Conservation (phyloP, 1,140 invertebrate species). For the Scaptomyza montana region DNA sequence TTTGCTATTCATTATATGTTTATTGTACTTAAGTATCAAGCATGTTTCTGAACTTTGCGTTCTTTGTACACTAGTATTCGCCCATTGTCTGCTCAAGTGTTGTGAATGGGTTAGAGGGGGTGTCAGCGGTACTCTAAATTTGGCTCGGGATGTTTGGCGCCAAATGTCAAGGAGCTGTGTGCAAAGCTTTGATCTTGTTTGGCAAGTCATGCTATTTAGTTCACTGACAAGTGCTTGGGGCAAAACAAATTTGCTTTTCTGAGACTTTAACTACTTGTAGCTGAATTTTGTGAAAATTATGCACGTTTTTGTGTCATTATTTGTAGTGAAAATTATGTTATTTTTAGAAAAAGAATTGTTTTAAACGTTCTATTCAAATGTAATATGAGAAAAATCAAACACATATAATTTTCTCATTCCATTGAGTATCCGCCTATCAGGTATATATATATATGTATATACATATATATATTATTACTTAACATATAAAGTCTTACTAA, state of each 20-base stretch:
- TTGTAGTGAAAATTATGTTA: too few species aligned
- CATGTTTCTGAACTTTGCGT: conserved; percentile 48
- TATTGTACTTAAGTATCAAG: conserved; percentile 1
- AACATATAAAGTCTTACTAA: too few species aligned
- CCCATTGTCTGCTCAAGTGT: conserved; percentile 40
- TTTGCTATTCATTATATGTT: conserved; percentile 65
- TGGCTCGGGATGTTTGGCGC: conserved; percentile 25
- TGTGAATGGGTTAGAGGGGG: background rate
- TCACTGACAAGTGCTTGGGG: conserved; percentile 21
- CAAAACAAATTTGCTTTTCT: conserved; percentile 7
- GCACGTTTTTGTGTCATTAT: too few species aligned
- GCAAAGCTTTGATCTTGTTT: conserved; percentile 43
- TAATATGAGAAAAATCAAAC: too few species aligned
- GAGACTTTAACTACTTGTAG: background rate
- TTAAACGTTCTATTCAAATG: too few species aligned
- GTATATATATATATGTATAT: too few species aligned
- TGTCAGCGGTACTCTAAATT: background rate
- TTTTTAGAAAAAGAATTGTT: too few species aligned
- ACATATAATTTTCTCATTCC: too few species aligned
- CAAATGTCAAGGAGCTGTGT: conserved; percentile 52
- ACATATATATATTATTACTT: too few species aligned
- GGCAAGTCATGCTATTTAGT: conserved; percentile 23
- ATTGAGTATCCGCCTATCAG: too few species aligned
- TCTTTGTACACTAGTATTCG: conserved; percentile 36
- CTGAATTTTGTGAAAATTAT: too few species aligned